Evolutionary conservation across 2,797 vertebrate species (phyloP).

Genomic region (Cyclura pinguis): DNA sequence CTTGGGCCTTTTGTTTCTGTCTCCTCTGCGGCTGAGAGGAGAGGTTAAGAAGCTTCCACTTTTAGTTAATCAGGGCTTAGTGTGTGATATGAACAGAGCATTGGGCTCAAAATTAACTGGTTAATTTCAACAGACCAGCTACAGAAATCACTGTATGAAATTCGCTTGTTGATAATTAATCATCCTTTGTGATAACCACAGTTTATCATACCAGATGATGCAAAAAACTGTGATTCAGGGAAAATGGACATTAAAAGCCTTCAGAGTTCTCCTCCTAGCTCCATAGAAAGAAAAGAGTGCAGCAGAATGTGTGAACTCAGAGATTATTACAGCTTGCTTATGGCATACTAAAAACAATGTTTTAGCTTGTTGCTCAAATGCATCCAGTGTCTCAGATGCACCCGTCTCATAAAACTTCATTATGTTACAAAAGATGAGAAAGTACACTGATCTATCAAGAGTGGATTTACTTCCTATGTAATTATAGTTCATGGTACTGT

Average conservation of each 20-base stretch:
- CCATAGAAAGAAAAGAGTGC: background rate
- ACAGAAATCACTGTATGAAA: background rate
- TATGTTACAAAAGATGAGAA: background rate
- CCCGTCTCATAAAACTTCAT: background rate
- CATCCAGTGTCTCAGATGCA: background rate
- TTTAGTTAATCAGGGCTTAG: background rate
- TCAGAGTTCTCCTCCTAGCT: background rate
- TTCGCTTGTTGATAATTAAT: background rate
- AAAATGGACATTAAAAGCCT: background rate
- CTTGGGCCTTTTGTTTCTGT: background rate
- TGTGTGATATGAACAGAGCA: background rate
- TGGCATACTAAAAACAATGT: background rate
- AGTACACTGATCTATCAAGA: background rate
- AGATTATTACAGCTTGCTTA: background rate
- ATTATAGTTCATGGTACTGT: constrained; percentile 26
- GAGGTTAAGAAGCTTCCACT: background rate
- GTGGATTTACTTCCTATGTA: background rate
- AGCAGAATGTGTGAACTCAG: background rate
- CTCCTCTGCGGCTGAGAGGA: background rate
- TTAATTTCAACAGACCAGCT: background rate
- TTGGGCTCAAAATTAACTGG: background rate
- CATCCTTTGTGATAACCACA: background rate
- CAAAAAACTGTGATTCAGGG: background rate
- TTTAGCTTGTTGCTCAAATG: background rate
- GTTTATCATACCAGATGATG: background rate